Base-by-base conservation (phyloP, 92 coral and sea anemone species). In the Epizoanthus stellaris region DNA sequence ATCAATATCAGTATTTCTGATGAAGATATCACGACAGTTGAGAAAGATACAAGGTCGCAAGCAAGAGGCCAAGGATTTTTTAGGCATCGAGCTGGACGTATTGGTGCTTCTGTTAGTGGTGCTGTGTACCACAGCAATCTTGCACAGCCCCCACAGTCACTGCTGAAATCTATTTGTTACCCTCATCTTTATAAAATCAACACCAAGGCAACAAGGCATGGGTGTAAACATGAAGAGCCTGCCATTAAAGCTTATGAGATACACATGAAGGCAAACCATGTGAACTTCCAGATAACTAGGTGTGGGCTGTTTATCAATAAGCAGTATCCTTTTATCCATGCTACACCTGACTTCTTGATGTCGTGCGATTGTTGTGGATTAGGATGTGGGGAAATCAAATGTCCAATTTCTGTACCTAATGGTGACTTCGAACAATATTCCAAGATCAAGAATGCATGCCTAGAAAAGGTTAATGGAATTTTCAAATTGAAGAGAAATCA, bases 351-450 rank as follows among this genome's bases (percentile, higher is more conserved):
- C 82, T 92, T 86, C 79, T 53, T 92, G 52, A 20, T 67, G 64
- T 68, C 69, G 1, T 89, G 93, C 68, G 80, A 84, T 73, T 92
- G 91, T 52, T 92, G 95, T 83, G 95, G 93, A 0, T 30, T 70
- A n/a, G 93, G 95, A 1, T 87, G 89, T 69, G 95, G 93, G 45
- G 95, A 89, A 69, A 81, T 89, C 6, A 92, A 90, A 71, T 84
- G 89, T 59, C 91, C 91, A 19, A 6, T 23, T 19, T 42, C 69
- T 53, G 14, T 88, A 30, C 25, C 30, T 52, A 52, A 85, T 66
- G 47, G 66, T 45, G 86, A 88, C 72, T 84, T 91, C 69, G 80
- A 73, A 10, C 61, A 69, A 17, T 86, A 90, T 47, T 57, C 56
- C 65, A 14, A 15, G 9, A 67, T 75, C n/a, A 59, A 57, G 66